Evolutionary conservation across 1,140 invertebrate species (phyloP), one percentile per base, ranked within the genome.

Genomic region (Muscidifurax raptorellus): DNA sequence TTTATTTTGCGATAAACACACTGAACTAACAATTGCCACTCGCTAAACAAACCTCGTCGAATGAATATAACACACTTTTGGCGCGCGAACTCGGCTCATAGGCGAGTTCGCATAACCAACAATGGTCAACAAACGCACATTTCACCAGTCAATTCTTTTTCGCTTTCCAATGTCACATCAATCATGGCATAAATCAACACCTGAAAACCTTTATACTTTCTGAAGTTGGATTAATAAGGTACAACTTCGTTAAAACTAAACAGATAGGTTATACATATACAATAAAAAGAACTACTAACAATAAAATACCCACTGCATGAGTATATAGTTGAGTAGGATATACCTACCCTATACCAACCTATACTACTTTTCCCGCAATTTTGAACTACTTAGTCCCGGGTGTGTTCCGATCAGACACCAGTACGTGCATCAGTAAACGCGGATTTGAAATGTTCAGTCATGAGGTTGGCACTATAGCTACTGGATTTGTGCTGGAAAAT

Each of bases 291-390:
- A 52, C 15, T 59, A 12, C 7, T 47, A 47, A 7, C 44, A 12
- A 47, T 7, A 1, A 6, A 47, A 6, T 12, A 7, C 2, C 15
- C 0, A 27, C n/a, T n/a, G n/a, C n/a, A n/a, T n/a, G n/a, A n/a
- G n/a, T n/a, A n/a, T n/a, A n/a, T n/a, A n/a, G n/a, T n/a, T n/a
- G n/a, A n/a, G n/a, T n/a, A n/a, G n/a, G n/a, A n/a, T n/a, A n/a
- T n/a, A n/a, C n/a, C n/a, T n/a, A n/a, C n/a, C n/a, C n/a, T n/a
- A n/a, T n/a, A n/a, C n/a, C n/a, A n/a, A n/a, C n/a, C n/a, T n/a
- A n/a, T n/a, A n/a, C n/a, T n/a, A n/a, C n/a, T n/a, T 67, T 79
- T 79, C 77, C 77, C 77, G 77, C 77, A 9, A 79, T 79, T 79
- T 78, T 44, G 22, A 27, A 64, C 12, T n/a, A n/a, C n/a, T n/a